Conservation (phyloP, 2,113 vertebrate species). For the Ornithorhynchus anatinus region DNA sequence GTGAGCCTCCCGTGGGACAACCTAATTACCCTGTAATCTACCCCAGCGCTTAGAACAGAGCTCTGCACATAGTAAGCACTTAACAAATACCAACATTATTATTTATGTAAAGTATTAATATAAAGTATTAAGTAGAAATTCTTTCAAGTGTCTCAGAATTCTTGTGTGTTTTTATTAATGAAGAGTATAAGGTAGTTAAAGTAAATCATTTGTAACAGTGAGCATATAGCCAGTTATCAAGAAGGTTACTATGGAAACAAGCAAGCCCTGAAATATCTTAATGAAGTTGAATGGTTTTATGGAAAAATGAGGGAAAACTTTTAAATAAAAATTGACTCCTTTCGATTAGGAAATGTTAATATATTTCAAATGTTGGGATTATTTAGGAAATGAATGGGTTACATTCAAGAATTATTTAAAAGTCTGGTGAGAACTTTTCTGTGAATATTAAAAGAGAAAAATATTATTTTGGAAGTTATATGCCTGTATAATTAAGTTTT, state of each 20-base stretch:
- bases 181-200: too few relatives aligned
- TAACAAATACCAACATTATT: too few relatives aligned
- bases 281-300: neutral
- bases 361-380: constrained; percentile 15
- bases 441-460: too few relatives aligned
- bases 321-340: neutral
- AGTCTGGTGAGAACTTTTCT: too few relatives aligned
- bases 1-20: too few relatives aligned
- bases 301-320: neutral
- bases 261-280: neutral
- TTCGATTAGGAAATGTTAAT: constrained; percentile 5
- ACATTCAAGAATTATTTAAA: neutral
- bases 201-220: too few relatives aligned
- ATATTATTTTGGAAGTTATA: too few relatives aligned
- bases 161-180: neutral
- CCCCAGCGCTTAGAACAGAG: too few relatives aligned
- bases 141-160: neutral
- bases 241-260: constrained; percentile 18
- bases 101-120: neutral
- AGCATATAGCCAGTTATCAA: neutral
- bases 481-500: too few relatives aligned
- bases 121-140: neutral
- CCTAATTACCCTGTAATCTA: too few relatives aligned
- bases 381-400: neutral
- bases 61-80: too few relatives aligned